Evolutionary conservation across 2,113 vertebrate genomes (phyloP).

Genomic region (Tetrao urogallus): DNA sequence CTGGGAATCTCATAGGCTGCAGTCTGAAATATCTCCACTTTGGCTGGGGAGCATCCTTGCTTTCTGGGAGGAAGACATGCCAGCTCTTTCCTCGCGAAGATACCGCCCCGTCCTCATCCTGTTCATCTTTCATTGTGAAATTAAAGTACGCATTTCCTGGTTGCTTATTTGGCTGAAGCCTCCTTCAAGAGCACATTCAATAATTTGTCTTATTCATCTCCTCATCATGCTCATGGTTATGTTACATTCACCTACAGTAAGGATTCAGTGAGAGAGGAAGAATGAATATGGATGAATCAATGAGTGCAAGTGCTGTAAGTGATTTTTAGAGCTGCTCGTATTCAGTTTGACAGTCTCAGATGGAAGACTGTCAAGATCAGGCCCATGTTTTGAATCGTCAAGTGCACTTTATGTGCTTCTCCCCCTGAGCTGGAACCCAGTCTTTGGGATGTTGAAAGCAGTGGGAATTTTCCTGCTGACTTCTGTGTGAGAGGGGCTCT

Average conservation of each 20-base stretch:
- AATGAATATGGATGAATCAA: conserved; percentile 63
- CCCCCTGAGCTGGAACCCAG: not conserved
- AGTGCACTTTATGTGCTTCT: conserved; percentile 42
- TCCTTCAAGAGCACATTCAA: conserved; percentile 34
- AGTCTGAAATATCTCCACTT: not conserved
- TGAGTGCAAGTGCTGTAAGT: conserved; percentile 18
- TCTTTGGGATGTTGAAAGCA: not conserved
- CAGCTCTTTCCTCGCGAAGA: not conserved
- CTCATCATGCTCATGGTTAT: not conserved
- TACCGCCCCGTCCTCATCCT: not conserved
- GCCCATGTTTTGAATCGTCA: conserved; percentile 39
- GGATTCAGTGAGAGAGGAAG: not conserved
- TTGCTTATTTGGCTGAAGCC: conserved; percentile 50
- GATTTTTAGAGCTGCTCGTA: conserved; percentile 49
- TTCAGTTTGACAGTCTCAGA: conserved; percentile 34
- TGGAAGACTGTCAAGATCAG: conserved; percentile 62
- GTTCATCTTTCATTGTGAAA: not conserved
- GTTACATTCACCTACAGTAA: conserved; percentile 41
- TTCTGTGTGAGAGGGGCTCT: not conserved
- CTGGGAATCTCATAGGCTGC: not conserved
- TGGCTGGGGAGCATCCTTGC: not conserved
- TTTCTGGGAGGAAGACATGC: not conserved
- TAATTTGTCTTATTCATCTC: conserved; percentile 57
- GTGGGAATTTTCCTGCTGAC: not conserved
- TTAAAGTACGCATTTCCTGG: conserved; percentile 13